Evolutionary conservation across 2,888 invertebrate species (phyloP).

Genomic region (Sclerodermus sp.): DNA sequence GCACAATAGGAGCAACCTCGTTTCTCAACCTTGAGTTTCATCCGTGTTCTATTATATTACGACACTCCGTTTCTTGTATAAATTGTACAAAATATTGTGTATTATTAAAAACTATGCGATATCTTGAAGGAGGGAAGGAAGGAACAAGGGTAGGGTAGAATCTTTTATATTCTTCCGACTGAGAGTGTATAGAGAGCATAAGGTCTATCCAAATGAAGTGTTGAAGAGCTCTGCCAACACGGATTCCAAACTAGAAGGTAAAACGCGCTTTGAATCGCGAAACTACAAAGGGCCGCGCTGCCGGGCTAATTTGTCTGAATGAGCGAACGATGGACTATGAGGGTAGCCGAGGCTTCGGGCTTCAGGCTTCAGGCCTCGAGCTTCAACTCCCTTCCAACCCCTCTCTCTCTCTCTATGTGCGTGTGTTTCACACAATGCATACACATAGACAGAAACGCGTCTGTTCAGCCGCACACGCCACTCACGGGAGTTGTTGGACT

Average conservation of each 20-base stretch:
- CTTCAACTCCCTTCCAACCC: no score
- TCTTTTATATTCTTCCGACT: slow-evolving; percentile 37
- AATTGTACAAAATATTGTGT: no score
- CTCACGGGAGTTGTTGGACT: slow-evolving; percentile 11
- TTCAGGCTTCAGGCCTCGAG: no score
- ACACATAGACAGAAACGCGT: no score
- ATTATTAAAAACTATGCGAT: no score
- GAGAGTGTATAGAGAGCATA: no score
- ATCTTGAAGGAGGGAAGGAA: slow-evolving; percentile 5
- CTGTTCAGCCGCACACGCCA: slow-evolving; percentile 10
- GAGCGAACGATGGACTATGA: slow-evolving; percentile 51
- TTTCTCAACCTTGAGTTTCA: not conserved
- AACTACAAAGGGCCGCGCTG: slow-evolving; percentile 54
- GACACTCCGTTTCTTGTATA: no score
- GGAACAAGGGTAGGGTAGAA: slow-evolving; percentile 12
- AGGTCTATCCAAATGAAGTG: slow-evolving; percentile 52
- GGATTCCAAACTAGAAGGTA: slow-evolving; percentile 46
- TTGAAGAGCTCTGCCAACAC: slow-evolving; percentile 55
- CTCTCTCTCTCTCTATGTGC: no score
- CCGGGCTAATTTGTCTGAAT: slow-evolving; percentile 56
- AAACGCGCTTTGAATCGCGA: slow-evolving; percentile 52
- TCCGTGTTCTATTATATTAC: not conserved
- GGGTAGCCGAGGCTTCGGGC: slow-evolving; percentile 27
- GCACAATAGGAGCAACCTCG: not conserved
- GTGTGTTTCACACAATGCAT: no score